phyloP scores from a whole-genome alignment of 2,113 vertebrate genomes.

The Siniperca knerii region DNA sequence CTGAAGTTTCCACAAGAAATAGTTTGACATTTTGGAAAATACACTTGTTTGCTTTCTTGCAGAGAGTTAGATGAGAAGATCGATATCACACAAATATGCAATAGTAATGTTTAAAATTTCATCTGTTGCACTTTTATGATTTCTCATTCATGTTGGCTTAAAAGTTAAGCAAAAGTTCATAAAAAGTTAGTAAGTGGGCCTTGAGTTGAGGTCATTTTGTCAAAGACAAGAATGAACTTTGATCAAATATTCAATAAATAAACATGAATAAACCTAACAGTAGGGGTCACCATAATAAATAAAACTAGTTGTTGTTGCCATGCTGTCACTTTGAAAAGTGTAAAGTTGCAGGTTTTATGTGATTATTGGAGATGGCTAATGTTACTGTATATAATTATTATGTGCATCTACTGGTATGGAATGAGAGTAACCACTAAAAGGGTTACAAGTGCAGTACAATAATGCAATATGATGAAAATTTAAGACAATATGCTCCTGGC shows the following conservation, averaged over 20 bases:
- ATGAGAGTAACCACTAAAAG: background rate
- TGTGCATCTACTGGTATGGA: background rate
- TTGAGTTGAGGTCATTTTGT: background rate
- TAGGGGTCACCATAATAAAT: no score
- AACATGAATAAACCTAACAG: no score
- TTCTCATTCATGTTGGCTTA: background rate
- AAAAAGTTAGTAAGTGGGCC: background rate
- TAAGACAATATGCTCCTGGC: background rate
- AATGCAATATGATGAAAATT: background rate
- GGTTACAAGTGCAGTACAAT: background rate
- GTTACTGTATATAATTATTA: background rate
- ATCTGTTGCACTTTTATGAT: background rate
- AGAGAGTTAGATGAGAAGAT: no score
- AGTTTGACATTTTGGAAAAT: background rate
- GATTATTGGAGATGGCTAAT: background rate
- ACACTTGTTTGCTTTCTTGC: no score
- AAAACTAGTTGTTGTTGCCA: background rate
- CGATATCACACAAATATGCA: no score
- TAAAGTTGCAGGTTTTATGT: slow-evolving; percentile 9
- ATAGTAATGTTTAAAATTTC: background rate
- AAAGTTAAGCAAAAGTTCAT: background rate
- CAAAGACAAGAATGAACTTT: no score
- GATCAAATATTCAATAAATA: no score
- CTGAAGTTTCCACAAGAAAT: background rate
- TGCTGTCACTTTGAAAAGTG: background rate